Conservation (phyloP, 2,888 invertebrate genomes). For the Heliothis peltigera region DNA sequence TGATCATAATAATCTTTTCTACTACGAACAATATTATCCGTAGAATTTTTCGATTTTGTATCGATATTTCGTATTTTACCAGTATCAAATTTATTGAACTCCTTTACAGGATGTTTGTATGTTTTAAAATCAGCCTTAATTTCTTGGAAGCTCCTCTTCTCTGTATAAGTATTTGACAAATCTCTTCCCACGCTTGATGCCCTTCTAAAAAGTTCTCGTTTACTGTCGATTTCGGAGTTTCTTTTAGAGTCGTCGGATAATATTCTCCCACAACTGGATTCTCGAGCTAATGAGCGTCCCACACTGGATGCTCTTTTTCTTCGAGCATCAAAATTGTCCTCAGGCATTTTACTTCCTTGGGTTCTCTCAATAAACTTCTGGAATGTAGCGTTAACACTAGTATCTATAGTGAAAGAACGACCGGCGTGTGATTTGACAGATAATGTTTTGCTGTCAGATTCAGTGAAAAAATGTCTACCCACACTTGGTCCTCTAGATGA, state of each 20-base stretch:
- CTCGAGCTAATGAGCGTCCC: constrained; percentile 72
- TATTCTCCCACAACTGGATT: constrained; percentile 58
- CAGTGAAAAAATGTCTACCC: constrained; percentile 49
- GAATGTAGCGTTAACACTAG: constrained; percentile 80
- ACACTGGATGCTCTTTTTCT: constrained; percentile 82
- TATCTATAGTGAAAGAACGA: constrained; percentile 80
- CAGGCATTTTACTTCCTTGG: constrained; percentile 65
- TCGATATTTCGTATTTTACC: constrained; percentile 40
- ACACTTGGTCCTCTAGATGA: constrained; percentile 62
- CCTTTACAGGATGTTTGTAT: constrained; percentile 64
- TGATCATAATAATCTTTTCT: constrained; percentile 60
- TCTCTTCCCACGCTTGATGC: constrained; percentile 82
- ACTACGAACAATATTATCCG: constrained; percentile 47
- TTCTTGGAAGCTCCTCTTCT: constrained; percentile 75
- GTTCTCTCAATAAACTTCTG: constrained; percentile 70
- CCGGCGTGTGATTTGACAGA: constrained; percentile 72
- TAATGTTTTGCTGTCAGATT: constrained; percentile 63
- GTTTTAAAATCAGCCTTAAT: constrained; percentile 81
- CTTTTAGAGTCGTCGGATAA: constrained; percentile 14
- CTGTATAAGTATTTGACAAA: constrained; percentile 43
- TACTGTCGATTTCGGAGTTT: constrained; percentile 34
- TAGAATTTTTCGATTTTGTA: constrained; percentile 35
- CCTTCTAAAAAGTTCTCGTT: constrained; percentile 68
- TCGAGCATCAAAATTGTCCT: constrained; percentile 72
- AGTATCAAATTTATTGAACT: constrained; percentile 23